These are phyloP conservation scores for Holothuria leucospilota DNA, from an alignment of 53 echinoderm and acorn worm species.

Conservation along the genomic window DNA sequence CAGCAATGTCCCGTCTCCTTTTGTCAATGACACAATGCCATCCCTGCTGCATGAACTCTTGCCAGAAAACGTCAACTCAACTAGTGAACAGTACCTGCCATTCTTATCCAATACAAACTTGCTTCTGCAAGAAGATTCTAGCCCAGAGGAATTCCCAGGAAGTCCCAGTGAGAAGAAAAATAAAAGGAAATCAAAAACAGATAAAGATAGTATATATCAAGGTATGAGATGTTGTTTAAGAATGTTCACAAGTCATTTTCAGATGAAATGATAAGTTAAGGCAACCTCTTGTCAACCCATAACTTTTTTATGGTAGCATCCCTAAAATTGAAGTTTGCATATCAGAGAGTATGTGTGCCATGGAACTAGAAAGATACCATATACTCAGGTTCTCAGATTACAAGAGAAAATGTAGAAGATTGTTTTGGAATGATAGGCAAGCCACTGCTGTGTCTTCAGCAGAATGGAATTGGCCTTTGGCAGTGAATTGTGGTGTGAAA, in stretches of 20 bases:
- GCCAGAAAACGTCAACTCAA: constrained; percentile 68
- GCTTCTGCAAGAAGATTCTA: constrained; percentile 92
- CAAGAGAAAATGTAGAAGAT: no score
- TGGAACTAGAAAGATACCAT: no score
- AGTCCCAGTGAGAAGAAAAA: constrained; percentile 15
- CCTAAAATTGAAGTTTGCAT: no score
- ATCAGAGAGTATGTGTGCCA: no score
- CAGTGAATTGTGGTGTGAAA: no score
- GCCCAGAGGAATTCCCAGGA: constrained; percentile 72
- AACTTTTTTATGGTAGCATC: no score
- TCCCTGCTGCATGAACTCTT: constrained; percentile 63
- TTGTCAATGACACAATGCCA: constrained; percentile 47
- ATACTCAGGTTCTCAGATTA: no score
- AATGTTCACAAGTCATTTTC: neutral
- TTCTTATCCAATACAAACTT: constrained; percentile 91
- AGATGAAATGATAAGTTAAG: no score
- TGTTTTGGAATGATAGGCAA: no score
- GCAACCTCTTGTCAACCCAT: no score
- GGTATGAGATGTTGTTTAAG: neutral
- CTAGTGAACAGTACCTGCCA: constrained; percentile 81
- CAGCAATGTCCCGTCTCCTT: constrained; percentile 25
- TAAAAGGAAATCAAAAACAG: constrained; percentile 31
- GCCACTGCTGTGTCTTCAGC: no score
- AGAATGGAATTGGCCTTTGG: no score
- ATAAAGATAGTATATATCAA: constrained; percentile 25